Conservation (phyloP, 2,797 vertebrate species). For the Fundulus diaphanus region DNA sequence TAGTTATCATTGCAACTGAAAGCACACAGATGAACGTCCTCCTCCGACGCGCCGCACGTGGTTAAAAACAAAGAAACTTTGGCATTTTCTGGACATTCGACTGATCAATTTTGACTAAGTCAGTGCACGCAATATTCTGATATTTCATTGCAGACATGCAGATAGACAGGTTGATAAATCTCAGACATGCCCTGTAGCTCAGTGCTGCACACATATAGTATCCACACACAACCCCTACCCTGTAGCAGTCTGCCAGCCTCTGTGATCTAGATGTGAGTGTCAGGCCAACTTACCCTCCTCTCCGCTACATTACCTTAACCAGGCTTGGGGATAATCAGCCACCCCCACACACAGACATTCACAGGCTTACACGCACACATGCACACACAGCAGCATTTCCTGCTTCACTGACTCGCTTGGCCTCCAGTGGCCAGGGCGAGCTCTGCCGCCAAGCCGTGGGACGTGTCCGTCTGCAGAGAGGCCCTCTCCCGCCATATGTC, state of each 20-base stretch:
- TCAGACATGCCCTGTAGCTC: conserved; percentile 18
- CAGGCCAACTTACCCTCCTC: conserved; percentile 73
- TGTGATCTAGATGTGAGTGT: conserved; percentile 73
- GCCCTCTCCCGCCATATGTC: conserved; percentile 19
- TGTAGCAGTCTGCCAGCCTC: conserved; percentile 55
- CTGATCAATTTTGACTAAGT: conserved; percentile 8
- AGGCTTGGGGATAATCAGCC: conserved; percentile 75
- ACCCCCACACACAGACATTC: conserved; percentile 20
- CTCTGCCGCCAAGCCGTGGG: conserved; percentile 54
- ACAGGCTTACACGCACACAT: conserved; percentile 26
- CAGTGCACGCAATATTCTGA: conserved; percentile 1
- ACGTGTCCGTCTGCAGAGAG: conserved; percentile 48
- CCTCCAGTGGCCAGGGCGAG: conserved; percentile 69
- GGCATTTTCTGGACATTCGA: conserved; percentile 5
- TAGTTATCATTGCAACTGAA: not conserved
- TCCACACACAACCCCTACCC: conserved; percentile 44
- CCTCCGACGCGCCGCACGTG: not conserved
- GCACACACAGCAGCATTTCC: conserved; percentile 61
- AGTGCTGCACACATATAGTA: conserved; percentile 9
- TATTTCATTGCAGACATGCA: conserved; percentile 20
- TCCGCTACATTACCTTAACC: conserved; percentile 75
- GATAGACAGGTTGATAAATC: conserved; percentile 37
- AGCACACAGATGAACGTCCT: not conserved
- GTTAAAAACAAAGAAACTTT: not conserved
- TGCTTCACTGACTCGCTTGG: conserved; percentile 71